Evolutionary conservation across 2,113 vertebrate species (phyloP).

Genomic region (Bombycilla garrulus): DNA sequence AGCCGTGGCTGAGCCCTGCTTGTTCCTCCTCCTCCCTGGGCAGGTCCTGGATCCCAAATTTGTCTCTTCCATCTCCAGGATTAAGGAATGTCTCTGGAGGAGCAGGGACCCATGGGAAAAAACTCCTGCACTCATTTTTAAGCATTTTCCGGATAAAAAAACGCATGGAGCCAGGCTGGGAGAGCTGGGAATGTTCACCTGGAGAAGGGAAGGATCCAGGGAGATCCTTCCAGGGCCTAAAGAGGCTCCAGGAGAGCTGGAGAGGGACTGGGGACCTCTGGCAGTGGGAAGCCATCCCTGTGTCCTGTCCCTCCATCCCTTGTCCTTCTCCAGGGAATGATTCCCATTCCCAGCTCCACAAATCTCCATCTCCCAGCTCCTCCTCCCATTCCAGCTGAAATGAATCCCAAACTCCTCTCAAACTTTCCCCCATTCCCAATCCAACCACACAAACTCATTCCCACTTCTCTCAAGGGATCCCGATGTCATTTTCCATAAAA

Average conservation of each 20-base stretch:
- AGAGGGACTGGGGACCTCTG: not conserved
- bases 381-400: not conserved
- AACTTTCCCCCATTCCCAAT: too few relatives aligned
- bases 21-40: not conserved
- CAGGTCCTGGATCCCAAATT: too few relatives aligned
- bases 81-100: accelerated
- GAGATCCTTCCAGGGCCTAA: not conserved
- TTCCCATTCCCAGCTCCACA: not conserved
- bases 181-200: not conserved
- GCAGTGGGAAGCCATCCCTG: not conserved
- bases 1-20: not conserved
- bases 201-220: not conserved
- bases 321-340: not conserved
- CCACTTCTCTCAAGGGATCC: too few relatives aligned
- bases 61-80: not conserved
- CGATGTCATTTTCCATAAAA: too few relatives aligned
- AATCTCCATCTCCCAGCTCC: not conserved
- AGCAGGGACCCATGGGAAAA: not conserved
- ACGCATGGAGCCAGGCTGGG: not conserved
- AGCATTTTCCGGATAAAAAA: not conserved
- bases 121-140: accelerated
- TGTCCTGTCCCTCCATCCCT: not conserved
- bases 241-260: not conserved
- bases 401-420: not conserved
- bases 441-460: too few relatives aligned